These are phyloP conservation scores for Fragum whitleyi DNA, from an alignment of 2,888 invertebrate genomes.

Conservation along the genomic window DNA sequence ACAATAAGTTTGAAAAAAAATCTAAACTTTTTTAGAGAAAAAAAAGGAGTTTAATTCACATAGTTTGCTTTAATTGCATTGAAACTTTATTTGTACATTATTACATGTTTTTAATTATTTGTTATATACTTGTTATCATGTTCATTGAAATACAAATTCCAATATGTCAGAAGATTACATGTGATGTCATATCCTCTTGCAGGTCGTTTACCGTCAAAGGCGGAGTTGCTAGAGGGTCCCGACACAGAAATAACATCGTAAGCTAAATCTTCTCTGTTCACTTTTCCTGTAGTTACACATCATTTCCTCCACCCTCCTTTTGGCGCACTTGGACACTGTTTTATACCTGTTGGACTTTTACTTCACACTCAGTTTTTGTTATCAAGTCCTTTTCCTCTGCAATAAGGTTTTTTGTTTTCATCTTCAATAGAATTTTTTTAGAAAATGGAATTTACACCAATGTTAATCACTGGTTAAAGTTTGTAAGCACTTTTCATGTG, in stretches of 20 bases:
- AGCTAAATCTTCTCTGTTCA: conserved; percentile 59
- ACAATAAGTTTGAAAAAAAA: no score
- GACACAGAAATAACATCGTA: conserved; percentile 77
- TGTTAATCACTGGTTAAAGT: no score
- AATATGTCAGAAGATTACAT: no score
- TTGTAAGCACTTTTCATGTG: no score
- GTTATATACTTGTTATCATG: no score
- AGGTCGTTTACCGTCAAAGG: conserved; percentile 76
- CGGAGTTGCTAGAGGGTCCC: conserved; percentile 75
- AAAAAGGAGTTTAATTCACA: no score
- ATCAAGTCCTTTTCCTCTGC: background rate
- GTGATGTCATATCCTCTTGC: conserved; percentile 10
- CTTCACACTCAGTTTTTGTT: background rate
- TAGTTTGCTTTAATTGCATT: no score
- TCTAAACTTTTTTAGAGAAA: no score
- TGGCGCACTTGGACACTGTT: conserved; percentile 17
- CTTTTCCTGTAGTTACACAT: conserved; percentile 23
- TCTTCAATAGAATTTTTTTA: background rate
- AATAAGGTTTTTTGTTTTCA: no score
- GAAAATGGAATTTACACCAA: background rate
- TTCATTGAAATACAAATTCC: no score
- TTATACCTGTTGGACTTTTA: conserved; percentile 12
- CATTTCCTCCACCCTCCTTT: background rate
- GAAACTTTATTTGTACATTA: no score
- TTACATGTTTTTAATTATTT: no score